Evolutionary conservation across 2,113 vertebrate genomes (phyloP).

Genomic region (Argyrosomus japonicus): DNA sequence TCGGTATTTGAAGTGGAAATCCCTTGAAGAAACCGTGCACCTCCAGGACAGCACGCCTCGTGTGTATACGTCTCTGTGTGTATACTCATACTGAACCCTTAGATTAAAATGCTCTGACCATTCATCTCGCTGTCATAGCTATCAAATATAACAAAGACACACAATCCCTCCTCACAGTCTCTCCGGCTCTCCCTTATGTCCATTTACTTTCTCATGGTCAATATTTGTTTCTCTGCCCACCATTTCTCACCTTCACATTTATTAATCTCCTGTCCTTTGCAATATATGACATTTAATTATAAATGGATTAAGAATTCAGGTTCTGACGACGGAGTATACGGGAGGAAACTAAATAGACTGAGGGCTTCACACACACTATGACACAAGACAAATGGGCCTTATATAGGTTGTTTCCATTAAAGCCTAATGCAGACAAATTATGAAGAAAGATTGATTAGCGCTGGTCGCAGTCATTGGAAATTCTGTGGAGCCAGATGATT

Average conservation of each 20-base stretch:
- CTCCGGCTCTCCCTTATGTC: conserved; percentile 16
- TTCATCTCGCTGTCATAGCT: conserved; percentile 65
- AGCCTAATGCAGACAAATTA: conserved; percentile 54
- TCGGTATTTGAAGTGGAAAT: conserved; percentile 32
- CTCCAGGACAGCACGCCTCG: background rate
- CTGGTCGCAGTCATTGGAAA: conserved; percentile 1
- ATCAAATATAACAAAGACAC: conserved; percentile 57
- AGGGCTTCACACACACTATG: conserved; percentile 9
- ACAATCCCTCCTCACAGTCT: conserved; percentile 27
- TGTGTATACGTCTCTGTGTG: conserved; percentile 27
- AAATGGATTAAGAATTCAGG: conserved; percentile 59
- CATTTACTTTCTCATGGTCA: conserved; percentile 37
- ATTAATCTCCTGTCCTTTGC: conserved; percentile 67
- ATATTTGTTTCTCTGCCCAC: conserved; percentile 61
- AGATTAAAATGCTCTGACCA: conserved; percentile 54
- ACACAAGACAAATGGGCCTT: conserved; percentile 54
- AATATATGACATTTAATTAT: conserved; percentile 73
- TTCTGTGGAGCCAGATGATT: conserved; percentile 14
- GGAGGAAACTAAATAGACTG: conserved; percentile 33
- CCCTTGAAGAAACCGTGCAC: background rate
- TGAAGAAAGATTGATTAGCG: conserved; percentile 47
- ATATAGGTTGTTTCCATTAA: conserved; percentile 48
- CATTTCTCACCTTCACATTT: conserved; percentile 39
- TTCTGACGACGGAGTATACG: conserved; percentile 15
- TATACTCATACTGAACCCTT: conserved; percentile 17